Evolutionary conservation across 2,113 vertebrate genomes (phyloP).

Genomic region (Ophthalmolycus amberensis): DNA sequence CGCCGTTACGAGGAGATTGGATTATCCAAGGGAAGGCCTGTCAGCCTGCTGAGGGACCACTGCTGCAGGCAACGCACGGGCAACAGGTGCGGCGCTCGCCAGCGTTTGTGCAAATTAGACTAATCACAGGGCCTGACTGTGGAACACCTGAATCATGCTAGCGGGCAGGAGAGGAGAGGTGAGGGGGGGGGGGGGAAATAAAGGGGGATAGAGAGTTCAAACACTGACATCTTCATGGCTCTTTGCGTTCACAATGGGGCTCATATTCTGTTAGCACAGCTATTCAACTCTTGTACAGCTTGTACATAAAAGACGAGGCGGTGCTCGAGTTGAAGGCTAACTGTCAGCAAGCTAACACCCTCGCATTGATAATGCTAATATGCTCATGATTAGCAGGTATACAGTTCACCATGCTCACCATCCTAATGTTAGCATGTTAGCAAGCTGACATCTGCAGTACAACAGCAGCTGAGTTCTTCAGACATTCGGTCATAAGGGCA

Average conservation of each 20-base stretch:
- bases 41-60: slow-evolving; percentile 71
- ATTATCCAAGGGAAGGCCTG: slow-evolving; percentile 78
- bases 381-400: not conserved
- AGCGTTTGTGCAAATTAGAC: slow-evolving; percentile 79
- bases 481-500: not conserved
- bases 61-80: slow-evolving; percentile 75
- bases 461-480: not conserved
- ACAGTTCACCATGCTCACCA: not conserved
- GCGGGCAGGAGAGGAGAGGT: slow-evolving; percentile 17
- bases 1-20: slow-evolving; percentile 74
- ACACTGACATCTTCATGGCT: slow-evolving; percentile 5
- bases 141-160: slow-evolving; percentile 77
- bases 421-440: not conserved
- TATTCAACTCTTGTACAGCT: not conserved
- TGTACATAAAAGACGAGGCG: not conserved
- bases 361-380: not conserved
- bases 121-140: slow-evolving; percentile 73
- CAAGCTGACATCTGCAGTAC: not conserved
- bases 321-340: not conserved
- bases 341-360: not conserved
- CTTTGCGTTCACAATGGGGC: not conserved
- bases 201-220: slow-evolving; percentile 8
- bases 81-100: slow-evolving; percentile 81
- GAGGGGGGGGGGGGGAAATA: slow-evolving; percentile 12
- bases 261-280: not conserved